Conservation (phyloP, 2,797 vertebrate species). For the Channallabes apus region DNA sequence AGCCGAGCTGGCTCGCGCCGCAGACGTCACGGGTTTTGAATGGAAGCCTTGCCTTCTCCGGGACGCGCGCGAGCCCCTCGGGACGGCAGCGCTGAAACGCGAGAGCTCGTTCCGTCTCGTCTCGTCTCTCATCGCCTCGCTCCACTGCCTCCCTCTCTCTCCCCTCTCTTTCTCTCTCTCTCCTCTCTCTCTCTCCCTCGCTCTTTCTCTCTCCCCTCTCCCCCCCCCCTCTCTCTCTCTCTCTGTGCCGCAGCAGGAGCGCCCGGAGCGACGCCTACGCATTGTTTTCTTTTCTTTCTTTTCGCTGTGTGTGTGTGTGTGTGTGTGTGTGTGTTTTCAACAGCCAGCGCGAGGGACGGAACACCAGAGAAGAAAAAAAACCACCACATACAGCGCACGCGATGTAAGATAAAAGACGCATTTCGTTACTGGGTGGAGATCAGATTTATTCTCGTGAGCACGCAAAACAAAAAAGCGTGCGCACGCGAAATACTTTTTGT, state of each 20-base stretch:
- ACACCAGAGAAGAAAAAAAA: neutral
- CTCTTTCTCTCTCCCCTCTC: neutral
- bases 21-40: constrained; percentile 81
- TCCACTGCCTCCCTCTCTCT: constrained; percentile 57
- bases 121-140: constrained; percentile 61
- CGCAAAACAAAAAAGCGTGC: neutral
- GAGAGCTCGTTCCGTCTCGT: constrained; percentile 59
- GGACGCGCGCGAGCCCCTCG: constrained; percentile 66
- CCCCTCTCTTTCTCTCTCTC: neutral
- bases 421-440: neutral
- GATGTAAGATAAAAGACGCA: neutral
- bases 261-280: constrained; percentile 62
- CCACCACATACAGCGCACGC: neutral
- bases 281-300: constrained; percentile 44
- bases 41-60: constrained; percentile 69
- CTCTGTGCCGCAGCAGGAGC: constrained; percentile 69
- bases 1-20: constrained; percentile 71
- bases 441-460: too few relatives aligned
- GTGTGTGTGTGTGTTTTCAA: neutral
- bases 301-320: neutral
- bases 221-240: neutral
- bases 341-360: neutral
- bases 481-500: neutral
- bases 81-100: constrained; percentile 75
- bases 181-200: constrained; percentile 40